phyloP scores from a whole-genome alignment of 1,140 invertebrate genomes.

The Diachasmimorpha longicaudata region DNA sequence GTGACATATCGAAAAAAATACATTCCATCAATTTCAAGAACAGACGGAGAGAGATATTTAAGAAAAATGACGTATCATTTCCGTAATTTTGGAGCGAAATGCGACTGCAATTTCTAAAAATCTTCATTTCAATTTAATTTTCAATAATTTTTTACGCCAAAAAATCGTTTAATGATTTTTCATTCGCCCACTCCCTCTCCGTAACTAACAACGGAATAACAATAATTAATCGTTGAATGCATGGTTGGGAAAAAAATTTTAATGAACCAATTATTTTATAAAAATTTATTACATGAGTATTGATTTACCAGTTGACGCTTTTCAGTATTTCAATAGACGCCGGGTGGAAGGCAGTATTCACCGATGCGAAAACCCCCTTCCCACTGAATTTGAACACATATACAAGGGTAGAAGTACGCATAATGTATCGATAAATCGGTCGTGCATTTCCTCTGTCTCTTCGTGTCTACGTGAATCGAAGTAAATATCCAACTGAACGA shows the following conservation, averaged over 20 bases:
- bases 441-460: slow-evolving; percentile 10
- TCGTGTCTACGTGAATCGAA: slow-evolving; percentile 6
- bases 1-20: not conserved
- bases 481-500: not conserved
- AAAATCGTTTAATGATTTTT: no score
- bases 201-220: no score
- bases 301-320: not conserved
- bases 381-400: not conserved
- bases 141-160: no score
- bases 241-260: no score
- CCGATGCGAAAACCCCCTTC: not conserved
- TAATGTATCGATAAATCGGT: slow-evolving; percentile 9
- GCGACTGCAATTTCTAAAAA: no score
- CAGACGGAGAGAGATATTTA: no score
- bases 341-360: not conserved
- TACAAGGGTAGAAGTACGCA: not conserved
- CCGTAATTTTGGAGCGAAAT: no score
- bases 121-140: no score
- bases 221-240: not conserved
- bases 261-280: not conserved
- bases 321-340: not conserved
- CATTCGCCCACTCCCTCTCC: no score
- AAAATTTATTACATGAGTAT: not conserved
- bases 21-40: no score
- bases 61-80: no score